Evolutionary conservation across 2,113 vertebrate genomes (phyloP), one percentile per base, ranked within the genome.

Genomic region (Capreolus pygargus): DNA sequence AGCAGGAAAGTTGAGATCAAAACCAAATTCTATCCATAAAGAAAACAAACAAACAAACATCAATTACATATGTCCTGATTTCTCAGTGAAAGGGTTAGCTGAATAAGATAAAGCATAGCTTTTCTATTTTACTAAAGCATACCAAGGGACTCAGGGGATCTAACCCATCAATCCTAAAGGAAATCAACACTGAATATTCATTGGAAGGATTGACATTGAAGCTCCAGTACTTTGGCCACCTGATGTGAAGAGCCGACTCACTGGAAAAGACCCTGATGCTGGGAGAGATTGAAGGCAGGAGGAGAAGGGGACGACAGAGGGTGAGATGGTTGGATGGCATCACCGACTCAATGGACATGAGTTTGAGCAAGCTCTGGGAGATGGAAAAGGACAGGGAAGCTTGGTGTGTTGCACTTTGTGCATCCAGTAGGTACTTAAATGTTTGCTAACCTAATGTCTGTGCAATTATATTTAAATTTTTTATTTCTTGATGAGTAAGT

Each of bases 321-420:
- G 36, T 70, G 64, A 36, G n/a, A 21, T 6, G 4, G 64, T 21
- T 70, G 64, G n/a, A 70, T 36, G 17, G 17, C n/a, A 36, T 70
- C 64, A 36, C n/a, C 0, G 0, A 70, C n/a, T 36, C 64, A 21
- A 21, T 21, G n/a, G 17, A 5, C 64, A 21, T 36, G 64, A 67
- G n/a, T 67, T 21, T 67, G 64, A 67, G 17, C 33, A 36, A 5
- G 1, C 8, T 36, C 33, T 67, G 33, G 9, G 17, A 67, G 33
- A 36, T 36, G 64, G 64, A 21, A 2, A 67, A 36, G n/a, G 64
- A 67, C 33, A 67, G 17, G 17, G 64, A 67, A 67, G 8, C 64
- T 3, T 67, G 33, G n/a, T 2, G 0, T 36, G 2, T 21, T 67
- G n/a, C n/a, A 21, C 8, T 67, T 21, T 4, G 1, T 36, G 64